phyloP scores from a whole-genome alignment of 2,113 vertebrate species.

The Channa maculata region DNA sequence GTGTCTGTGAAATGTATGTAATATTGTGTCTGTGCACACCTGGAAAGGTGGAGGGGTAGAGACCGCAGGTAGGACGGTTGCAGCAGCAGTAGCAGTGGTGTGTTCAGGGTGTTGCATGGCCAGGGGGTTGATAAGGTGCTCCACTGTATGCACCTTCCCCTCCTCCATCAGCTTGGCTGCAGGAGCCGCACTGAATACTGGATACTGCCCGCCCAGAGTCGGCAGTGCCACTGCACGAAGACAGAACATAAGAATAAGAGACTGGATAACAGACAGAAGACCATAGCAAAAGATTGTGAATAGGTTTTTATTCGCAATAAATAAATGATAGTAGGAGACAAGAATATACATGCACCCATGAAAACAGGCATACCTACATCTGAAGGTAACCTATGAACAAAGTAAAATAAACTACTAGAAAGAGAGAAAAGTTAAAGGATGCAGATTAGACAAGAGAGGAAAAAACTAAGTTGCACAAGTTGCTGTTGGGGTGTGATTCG shows the following conservation, averaged over 20 bases:
- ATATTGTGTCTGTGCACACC: constrained; percentile 76
- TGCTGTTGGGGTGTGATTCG: constrained; percentile 72
- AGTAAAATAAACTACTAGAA: not conserved
- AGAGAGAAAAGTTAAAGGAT: constrained; percentile 24
- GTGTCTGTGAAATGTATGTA: too few relatives aligned
- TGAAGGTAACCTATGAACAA: constrained; percentile 4
- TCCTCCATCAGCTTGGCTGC: constrained; percentile 94
- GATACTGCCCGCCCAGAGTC: constrained; percentile 91
- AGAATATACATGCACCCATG: constrained; percentile 30
- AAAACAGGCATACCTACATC: constrained; percentile 26
- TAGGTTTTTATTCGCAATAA: constrained; percentile 1
- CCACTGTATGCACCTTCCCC: constrained; percentile 92
- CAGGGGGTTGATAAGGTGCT: constrained; percentile 95
- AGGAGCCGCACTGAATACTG: constrained; percentile 89
- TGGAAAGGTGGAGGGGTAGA: constrained; percentile 97
- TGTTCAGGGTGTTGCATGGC: constrained; percentile 91
- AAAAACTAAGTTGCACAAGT: constrained; percentile 64
- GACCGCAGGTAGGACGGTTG: constrained; percentile 88
- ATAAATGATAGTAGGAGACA: constrained; percentile 4
- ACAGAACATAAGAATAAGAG: constrained; percentile 52
- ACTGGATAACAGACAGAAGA: constrained; percentile 39
- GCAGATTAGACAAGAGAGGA: constrained; percentile 28
- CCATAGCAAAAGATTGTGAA: not conserved
- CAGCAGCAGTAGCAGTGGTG: constrained; percentile 65
- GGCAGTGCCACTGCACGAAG: constrained; percentile 89